phyloP scores from a whole-genome alignment of 2,797 vertebrate genomes.

The Scyliorhinus canicula region DNA sequence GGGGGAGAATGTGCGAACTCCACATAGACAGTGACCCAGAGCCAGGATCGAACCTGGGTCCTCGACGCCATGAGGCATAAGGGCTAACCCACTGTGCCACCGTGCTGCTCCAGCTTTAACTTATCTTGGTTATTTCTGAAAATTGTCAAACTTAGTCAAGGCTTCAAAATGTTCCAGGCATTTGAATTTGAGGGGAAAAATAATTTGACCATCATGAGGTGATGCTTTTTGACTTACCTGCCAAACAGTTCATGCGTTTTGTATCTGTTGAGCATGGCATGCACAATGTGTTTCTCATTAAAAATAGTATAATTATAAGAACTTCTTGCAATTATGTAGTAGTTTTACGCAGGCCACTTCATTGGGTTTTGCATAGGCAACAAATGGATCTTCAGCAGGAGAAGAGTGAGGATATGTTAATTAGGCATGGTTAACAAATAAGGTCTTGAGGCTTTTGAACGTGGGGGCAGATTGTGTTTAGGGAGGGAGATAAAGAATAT shows the following conservation, averaged over 20 bases:
- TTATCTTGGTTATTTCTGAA: not conserved
- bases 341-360: not conserved
- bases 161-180: not conserved
- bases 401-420: too few species aligned
- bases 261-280: not conserved
- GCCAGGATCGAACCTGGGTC: too few species aligned
- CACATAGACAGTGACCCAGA: too few species aligned
- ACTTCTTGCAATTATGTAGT: not conserved
- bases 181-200: not conserved
- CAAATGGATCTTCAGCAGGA: not conserved
- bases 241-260: not conserved
- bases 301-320: not conserved
- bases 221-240: not conserved
- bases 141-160: not conserved
- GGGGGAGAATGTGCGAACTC: too few species aligned
- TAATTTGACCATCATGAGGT: not conserved
- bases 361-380: not conserved
- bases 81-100: too few species aligned
- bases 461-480: not conserved
- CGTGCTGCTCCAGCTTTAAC: too few species aligned
- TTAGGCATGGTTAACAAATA: not conserved
- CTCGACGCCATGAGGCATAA: too few species aligned
- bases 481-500: not conserved
- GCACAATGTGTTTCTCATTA: not conserved
- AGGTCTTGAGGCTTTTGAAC: not conserved